A percentile compares a stretch with the other conserved stretches of the same genome.
These are phyloP conservation scores for Onychomys arenicola DNA, from an alignment of 2,797 vertebrate species.

Conservation along the genomic window DNA sequence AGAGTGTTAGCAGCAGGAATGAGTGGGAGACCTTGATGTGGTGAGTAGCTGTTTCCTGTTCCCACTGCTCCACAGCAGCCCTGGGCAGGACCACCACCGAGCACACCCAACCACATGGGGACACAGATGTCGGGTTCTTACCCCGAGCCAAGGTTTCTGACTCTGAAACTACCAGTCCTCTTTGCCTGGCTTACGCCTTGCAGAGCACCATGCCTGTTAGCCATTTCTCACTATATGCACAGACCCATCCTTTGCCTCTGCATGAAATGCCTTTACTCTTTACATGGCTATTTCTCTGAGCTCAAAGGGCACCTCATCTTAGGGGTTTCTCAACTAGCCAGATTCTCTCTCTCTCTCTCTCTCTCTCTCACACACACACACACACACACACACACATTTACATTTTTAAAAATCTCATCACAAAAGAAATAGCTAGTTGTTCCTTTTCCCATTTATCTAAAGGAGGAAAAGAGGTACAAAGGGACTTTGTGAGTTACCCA, in stretches of 20 bases:
- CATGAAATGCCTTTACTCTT: neutral
- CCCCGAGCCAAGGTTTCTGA: neutral
- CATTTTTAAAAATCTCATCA: neutral
- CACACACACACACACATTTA: neutral
- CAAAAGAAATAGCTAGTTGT: neutral
- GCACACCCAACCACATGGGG: fast-evolving
- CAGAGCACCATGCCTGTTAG: neutral
- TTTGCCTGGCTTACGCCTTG: neutral
- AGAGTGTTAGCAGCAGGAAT: neutral
- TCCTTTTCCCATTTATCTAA: neutral
- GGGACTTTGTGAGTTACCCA: neutral
- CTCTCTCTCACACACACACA: neutral
- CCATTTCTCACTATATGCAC: neutral
- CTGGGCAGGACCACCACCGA: fast-evolving
- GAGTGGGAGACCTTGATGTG: neutral
- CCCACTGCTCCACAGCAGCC: neutral
- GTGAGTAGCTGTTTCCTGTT: neutral
- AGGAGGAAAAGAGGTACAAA: neutral
- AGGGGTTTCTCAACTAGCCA: neutral
- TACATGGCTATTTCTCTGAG: neutral
- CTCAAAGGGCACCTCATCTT: neutral
- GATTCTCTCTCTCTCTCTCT: neutral
- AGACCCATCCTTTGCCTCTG: neutral
- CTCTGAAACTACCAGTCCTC: neutral
- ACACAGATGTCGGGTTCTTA: neutral